Conservation (phyloP, 2,797 vertebrate species). For the Anguilla marmorata region DNA sequence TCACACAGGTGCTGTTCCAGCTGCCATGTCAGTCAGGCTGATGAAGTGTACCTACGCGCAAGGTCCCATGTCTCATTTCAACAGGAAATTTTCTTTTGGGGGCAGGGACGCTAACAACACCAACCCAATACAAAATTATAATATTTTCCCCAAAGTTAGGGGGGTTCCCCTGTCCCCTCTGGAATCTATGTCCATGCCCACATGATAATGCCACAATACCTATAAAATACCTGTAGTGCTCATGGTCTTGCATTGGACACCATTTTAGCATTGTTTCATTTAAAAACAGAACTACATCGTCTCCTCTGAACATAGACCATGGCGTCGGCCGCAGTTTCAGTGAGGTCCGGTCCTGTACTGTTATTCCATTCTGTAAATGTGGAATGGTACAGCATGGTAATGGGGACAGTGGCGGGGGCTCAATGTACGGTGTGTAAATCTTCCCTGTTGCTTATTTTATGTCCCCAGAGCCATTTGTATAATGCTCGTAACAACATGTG, state of each 20-base stretch:
- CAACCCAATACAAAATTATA: too few relatives aligned
- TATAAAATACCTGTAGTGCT: neutral
- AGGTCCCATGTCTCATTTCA: too few relatives aligned
- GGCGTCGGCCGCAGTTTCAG: neutral
- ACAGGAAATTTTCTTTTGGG: too few relatives aligned
- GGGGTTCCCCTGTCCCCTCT: too few relatives aligned
- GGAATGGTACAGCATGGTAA: neutral
- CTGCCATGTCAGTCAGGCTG: neutral
- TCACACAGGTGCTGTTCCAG: neutral
- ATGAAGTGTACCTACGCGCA: neutral
- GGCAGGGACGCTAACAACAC: too few relatives aligned
- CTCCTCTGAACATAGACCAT: neutral
- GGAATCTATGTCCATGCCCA: neutral
- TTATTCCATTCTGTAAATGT: neutral
- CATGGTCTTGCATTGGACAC: neutral
- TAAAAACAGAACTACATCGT: neutral
- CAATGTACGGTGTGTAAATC: neutral
- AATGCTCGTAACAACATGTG: neutral
- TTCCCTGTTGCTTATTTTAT: neutral
- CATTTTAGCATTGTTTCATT: neutral
- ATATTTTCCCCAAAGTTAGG: too few relatives aligned
- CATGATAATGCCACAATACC: neutral
- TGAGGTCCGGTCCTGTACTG: neutral
- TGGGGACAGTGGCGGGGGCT: neutral
- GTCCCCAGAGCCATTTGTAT: slow-evolving; percentile 14